A percentile compares a stretch with the other conserved stretches of the same genome.
Conservation (phyloP, 2,888 invertebrate genomes). For the Ariolimax columbianus region DNA sequence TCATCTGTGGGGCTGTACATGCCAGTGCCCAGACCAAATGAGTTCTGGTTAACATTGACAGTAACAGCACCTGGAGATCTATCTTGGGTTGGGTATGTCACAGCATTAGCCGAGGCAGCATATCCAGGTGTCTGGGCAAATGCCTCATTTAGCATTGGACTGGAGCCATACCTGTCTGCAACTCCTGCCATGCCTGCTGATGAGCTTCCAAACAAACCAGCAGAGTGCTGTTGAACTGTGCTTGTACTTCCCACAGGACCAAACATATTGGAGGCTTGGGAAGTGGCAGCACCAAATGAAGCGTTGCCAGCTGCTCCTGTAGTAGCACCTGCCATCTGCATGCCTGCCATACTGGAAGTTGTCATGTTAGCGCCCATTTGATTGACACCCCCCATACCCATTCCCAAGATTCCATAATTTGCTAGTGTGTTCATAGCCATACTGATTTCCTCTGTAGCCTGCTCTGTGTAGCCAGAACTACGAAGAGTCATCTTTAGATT, state of each 20-base stretch:
- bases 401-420: slow-evolving; percentile 92
- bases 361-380: slow-evolving; percentile 57
- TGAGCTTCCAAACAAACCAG: slow-evolving; percentile 79
- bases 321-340: slow-evolving; percentile 57
- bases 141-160: slow-evolving; percentile 75
- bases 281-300: slow-evolving; percentile 74
- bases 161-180: slow-evolving; percentile 72
- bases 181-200: slow-evolving; percentile 70
- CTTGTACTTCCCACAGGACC: slow-evolving; percentile 89
- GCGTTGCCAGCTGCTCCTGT: slow-evolving; percentile 63
- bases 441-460: slow-evolving; percentile 91
- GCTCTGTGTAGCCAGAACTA: slow-evolving; percentile 92
- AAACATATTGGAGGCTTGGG: slow-evolving; percentile 84
- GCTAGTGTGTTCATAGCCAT: slow-evolving; percentile 94
- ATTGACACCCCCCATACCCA: slow-evolving; percentile 80
- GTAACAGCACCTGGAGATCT: slow-evolving; percentile 61
- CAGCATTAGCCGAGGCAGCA: slow-evolving; percentile 61
- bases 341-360: slow-evolving; percentile 54
- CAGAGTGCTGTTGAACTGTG: slow-evolving; percentile 81
- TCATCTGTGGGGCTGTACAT: slow-evolving; percentile 76
- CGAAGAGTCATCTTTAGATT: slow-evolving; percentile 87
- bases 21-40: slow-evolving; percentile 88
- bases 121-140: slow-evolving; percentile 66
- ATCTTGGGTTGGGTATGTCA: slow-evolving; percentile 60
- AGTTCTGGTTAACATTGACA: slow-evolving; percentile 86